Evolutionary conservation across 2,888 invertebrate species (phyloP).

Genomic region (Tenthredo livida): DNA sequence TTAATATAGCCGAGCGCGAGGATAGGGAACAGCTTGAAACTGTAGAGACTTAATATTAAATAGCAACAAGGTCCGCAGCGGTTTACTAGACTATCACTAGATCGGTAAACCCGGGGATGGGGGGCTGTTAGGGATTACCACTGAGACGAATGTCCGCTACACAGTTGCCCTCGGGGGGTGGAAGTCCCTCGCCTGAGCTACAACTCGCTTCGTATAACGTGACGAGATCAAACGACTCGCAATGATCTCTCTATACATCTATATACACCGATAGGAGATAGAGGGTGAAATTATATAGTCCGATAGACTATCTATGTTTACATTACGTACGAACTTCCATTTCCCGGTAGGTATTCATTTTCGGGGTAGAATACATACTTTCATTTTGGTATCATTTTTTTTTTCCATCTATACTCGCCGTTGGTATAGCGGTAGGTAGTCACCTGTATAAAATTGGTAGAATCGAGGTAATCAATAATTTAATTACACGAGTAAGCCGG

Average conservation of each 20-base stretch:
- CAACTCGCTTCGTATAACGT: neutral
- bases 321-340: neutral
- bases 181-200: neutral
- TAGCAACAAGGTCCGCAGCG: conserved; percentile 15
- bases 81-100: neutral
- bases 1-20: conserved; percentile 31
- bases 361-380: too few relatives aligned
- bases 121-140: conserved; percentile 8
- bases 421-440: neutral
- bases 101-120: neutral
- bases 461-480: neutral
- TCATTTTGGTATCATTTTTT: too few relatives aligned
- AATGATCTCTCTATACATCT: neutral
- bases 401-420: too few relatives aligned
- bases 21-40: conserved; percentile 40
- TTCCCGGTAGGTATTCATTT: neutral
- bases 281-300: neutral
- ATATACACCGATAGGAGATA: neutral
- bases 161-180: neutral
- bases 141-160: conserved; percentile 2
- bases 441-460: neutral
- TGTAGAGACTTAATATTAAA: conserved; percentile 40
- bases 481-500: neutral
- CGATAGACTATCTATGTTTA: conserved; percentile 3
- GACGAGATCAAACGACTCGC: conserved; percentile 35